Evolutionary conservation across 2,113 vertebrate species (phyloP).

Genomic region (Platysteira castanea): DNA sequence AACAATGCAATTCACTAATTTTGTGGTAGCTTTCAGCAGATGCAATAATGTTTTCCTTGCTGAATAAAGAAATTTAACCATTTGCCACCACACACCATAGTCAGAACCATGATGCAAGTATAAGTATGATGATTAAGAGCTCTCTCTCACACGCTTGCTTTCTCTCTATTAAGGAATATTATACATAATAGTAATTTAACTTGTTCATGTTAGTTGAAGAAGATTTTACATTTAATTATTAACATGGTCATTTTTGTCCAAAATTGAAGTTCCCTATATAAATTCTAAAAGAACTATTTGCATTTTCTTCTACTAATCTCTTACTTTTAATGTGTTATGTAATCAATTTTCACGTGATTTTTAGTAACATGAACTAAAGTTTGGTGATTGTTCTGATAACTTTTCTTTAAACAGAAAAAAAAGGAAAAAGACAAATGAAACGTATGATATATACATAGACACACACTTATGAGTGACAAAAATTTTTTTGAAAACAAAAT

Average conservation of each 20-base stretch:
- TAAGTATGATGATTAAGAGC: conserved; percentile 53
- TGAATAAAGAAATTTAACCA: conserved; percentile 53
- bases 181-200: conserved; percentile 48
- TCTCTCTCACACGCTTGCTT: conserved; percentile 26
- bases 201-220: conserved; percentile 51
- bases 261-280: conserved; percentile 56
- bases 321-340: conserved; percentile 53
- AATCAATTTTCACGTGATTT: conserved; percentile 71
- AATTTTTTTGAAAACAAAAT: conserved; percentile 66
- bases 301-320: conserved; percentile 55
- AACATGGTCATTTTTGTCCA: conserved; percentile 50
- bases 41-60: conserved; percentile 8
- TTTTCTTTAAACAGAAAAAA: conserved; percentile 85
- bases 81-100: conserved; percentile 71
- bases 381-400: conserved; percentile 87
- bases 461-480: conserved; percentile 77
- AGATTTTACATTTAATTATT: conserved; percentile 55
- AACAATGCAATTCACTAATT: conserved; percentile 58
- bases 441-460: conserved; percentile 75
- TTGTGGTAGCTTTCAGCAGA: conserved; percentile 65
- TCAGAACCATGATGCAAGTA: conserved; percentile 61
- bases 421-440: conserved; percentile 78
- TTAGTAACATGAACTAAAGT: conserved; percentile 85
- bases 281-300: conserved; percentile 29
- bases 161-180: conserved; percentile 31